Evolutionary conservation across 2,113 vertebrate genomes (phyloP), one percentile per base, ranked within the genome.

Genomic region (Oophaga pumilio): DNA sequence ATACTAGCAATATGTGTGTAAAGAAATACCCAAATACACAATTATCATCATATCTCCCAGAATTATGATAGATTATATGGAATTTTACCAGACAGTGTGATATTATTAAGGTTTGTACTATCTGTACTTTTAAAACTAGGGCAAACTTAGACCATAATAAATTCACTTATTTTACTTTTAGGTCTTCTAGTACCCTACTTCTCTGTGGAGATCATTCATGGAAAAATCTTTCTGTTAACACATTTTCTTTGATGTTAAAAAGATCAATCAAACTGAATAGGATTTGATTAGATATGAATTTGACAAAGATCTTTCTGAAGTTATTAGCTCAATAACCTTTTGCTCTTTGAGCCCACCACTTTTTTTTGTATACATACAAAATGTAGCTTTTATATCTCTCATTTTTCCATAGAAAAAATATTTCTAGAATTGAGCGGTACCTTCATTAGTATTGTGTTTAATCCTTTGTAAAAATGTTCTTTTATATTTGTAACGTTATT

Each of bases 161-260:
- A 84, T 71, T 71, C 26, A 28, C n/a, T 18, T 73, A 84, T 56
- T 84, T 84, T 8, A 71, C 18, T 71, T 28, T 73, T 73, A 84
- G 43, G 26, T 71, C 49, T 17, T 53, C 52, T 69, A 26, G 24
- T 71, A 69, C n/a, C 24, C 62, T 57, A 52, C 68, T 33, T 84
- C 53, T 71, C 82, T 84, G 68, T 57, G 20, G 59, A 85, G 33
- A 77, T 85, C 56, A 77, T 77, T 85, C 33, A 76, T 85, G 57
- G 84, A 85, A 64, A 85, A 76, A 49, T 76, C 68, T 84, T 53
- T 56, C 43, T 85, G 20, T 85, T 85, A 85, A 52, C 56, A 24
- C 71, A 85, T 77, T 85, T 85, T 64, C 56, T 85, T 85, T 85
- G 73, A 85, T 76, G 71, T 62, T 14, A 62, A 64, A 68, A 77